These are phyloP conservation scores for Rhea americana DNA, from an alignment of 2,113 vertebrate genomes.

Conservation along the genomic window DNA sequence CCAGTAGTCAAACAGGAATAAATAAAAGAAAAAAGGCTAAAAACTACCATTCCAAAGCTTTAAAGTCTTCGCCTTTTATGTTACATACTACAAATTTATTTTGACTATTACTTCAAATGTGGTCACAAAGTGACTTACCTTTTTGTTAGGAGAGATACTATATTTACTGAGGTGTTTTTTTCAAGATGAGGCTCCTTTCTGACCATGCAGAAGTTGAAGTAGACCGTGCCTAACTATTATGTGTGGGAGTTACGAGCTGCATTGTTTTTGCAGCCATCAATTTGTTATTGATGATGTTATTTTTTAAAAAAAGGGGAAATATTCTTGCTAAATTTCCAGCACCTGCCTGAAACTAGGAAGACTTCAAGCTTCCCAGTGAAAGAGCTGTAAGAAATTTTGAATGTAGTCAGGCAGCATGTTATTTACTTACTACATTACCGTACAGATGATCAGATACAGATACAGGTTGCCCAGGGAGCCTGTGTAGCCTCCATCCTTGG, in stretches of 20 bases:
- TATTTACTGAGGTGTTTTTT: not conserved
- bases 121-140: not conserved
- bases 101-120: not conserved
- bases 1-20: not conserved
- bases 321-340: not conserved
- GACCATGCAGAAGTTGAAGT: not conserved
- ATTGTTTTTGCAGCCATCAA: not conserved
- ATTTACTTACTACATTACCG: not conserved
- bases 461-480: not conserved
- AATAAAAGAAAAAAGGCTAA: not conserved
- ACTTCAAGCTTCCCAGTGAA: not conserved
- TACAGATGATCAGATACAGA: not conserved
- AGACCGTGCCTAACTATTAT: not conserved
- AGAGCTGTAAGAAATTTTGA: not conserved
- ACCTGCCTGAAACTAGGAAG: not conserved
- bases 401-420: not conserved
- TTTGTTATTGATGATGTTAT: no score
- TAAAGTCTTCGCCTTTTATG: not conserved
- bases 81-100: not conserved
- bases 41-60: not conserved
- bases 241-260: fast-evolving
- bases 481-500: not conserved
- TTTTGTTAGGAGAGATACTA: fast-evolving
- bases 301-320: not conserved
- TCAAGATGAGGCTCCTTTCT: not conserved